Evolutionary conservation across 2,113 vertebrate genomes (phyloP).

Genomic region (Atherinomorus stipes): DNA sequence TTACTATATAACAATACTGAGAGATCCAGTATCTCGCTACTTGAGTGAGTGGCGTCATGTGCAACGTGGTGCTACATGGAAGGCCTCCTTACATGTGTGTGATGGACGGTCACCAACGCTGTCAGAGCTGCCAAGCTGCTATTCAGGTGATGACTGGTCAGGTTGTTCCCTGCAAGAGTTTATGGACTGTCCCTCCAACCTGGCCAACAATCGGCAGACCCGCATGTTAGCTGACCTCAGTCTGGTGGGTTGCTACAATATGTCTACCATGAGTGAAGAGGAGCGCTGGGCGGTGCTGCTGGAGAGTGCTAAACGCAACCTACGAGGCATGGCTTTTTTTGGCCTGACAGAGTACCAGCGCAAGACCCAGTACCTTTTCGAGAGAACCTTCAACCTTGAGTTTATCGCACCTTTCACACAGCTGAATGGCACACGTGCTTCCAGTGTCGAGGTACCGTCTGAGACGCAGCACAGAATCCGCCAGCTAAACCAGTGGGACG

Average conservation of each 20-base stretch:
- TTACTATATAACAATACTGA: constrained; percentile 97
- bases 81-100: constrained; percentile 94
- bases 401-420: constrained; percentile 97
- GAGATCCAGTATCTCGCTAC: constrained; percentile 95
- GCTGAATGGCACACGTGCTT: constrained; percentile 95
- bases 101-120: constrained; percentile 92
- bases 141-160: constrained; percentile 95
- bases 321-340: constrained; percentile 95
- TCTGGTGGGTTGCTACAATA: constrained; percentile 96
- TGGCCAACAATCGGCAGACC: constrained; percentile 97
- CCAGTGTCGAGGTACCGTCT: constrained; percentile 89
- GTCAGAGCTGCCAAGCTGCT: constrained; percentile 95
- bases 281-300: constrained; percentile 92
- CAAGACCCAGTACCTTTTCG: constrained; percentile 97
- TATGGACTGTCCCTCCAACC: constrained; percentile 96
- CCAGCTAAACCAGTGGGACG: constrained; percentile 92
- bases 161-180: constrained; percentile 94
- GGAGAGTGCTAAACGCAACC: constrained; percentile 95
- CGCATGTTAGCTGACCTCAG: constrained; percentile 98
- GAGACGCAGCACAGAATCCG: constrained; percentile 91
- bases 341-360: constrained; percentile 97
- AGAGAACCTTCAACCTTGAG: constrained; percentile 94
- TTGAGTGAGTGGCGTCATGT: constrained; percentile 98
- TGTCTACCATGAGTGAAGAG: constrained; percentile 91
- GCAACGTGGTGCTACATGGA: constrained; percentile 96